Conservation (phyloP, 2,888 invertebrate genomes). For the Ceriagrion tenellum region DNA sequence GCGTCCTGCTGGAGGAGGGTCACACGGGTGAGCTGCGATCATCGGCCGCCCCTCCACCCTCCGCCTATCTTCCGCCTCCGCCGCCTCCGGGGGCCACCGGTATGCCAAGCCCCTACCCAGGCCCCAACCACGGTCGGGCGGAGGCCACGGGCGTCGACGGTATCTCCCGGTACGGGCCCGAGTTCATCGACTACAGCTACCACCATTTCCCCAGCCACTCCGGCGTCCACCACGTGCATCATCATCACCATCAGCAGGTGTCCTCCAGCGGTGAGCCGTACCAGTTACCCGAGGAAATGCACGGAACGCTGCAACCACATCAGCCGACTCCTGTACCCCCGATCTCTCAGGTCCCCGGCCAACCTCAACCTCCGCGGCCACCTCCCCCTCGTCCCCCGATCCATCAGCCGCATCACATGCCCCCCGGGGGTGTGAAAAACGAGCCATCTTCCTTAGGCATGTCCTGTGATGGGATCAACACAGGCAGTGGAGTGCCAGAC, state of each 20-base stretch:
- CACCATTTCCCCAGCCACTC: constrained; percentile 68
- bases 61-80: background rate
- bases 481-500: constrained; percentile 1
- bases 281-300: background rate
- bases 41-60: constrained; percentile 58
- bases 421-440: constrained; percentile 44
- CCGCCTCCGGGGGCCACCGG: constrained; percentile 46
- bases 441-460: constrained; percentile 59
- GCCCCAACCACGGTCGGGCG: constrained; percentile 41
- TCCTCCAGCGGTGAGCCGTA: background rate
- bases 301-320: background rate
- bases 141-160: constrained; percentile 21
- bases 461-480: constrained; percentile 18
- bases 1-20: constrained; percentile 73
- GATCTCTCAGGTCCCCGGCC: background rate
- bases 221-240: constrained; percentile 62
- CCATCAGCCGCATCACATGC: background rate
- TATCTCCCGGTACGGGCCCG: constrained; percentile 25
- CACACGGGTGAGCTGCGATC: constrained; percentile 63
- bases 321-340: background rate
- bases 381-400: constrained; percentile 13
- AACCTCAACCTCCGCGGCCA: background rate
- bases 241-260: constrained; percentile 56
- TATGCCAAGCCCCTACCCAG: background rate
- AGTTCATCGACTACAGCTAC: constrained; percentile 68